Evolutionary conservation across 2,113 vertebrate genomes (phyloP), one percentile per base, ranked within the genome.

Genomic region (Platichthys flesus): DNA sequence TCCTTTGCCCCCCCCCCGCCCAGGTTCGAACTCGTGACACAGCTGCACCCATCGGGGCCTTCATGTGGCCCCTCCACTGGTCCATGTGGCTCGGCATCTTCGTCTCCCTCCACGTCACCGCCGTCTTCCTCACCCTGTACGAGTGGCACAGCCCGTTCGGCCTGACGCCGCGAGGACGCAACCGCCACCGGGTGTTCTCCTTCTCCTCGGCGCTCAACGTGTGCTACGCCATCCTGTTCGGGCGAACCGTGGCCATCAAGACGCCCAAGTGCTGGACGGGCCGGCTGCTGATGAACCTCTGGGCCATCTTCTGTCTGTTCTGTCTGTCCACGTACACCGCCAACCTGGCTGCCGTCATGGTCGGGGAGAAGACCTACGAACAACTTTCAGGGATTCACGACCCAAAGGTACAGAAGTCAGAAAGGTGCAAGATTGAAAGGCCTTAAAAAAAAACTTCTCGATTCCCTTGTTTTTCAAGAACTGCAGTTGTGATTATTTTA

Each of bases 61-160:
- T 99, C 93, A 97, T 96, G 96, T 97, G 97, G 97, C 97, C 97
- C 0, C 90, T 99, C 72, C 98, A 98, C 91, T 99, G 98, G 98
- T 95, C 97, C 76, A 98, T 97, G 97, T 98, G 98, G 97, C 93
- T 99, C 74, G 97, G 98, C 52, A 94, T 99, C 84, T 99, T 98
- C 0, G 94, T 97, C 3, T 96, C 97, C 0, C 95, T 99, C 75
- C 98, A 99, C 76, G 92, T 96, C 84, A 98, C 95, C 0, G 97
- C 97, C 0, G 90, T 99, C 67, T 98, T 99, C 93, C 97, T 99
- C 91, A 99, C 97, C 8, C 91, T 99, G 2, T 99, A 97, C 0
- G 97, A 99, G 88, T 99, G 98, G 97, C 95, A 96, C 86, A 99
- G 97, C 85, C 98, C 97, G 10, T 99, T 96, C 0, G 97, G 97